Evolutionary conservation across 53 echinoderm and acorn worm genomes (phyloP), one percentile per base, ranked within the genome.

Genomic region (Paelopatides confundens): DNA sequence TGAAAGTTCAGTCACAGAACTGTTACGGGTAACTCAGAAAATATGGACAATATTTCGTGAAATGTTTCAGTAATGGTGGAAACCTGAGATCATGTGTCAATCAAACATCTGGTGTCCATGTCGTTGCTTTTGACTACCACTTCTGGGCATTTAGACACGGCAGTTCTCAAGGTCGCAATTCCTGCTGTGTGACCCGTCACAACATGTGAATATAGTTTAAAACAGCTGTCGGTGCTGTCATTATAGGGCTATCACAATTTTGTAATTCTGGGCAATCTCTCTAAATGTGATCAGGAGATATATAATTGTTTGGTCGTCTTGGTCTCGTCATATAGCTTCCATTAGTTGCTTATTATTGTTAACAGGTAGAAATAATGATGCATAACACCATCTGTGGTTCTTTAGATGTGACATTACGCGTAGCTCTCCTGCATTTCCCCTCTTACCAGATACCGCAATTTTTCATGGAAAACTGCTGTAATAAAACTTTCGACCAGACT

Each of bases 131-230:
- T 12, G 9, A 48, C 77, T 18, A 37, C 40, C 36, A 67, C 63
- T 46, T 87, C 64, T 77, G 77, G 87, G 32, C 87, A 76, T 49
- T 35, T 67, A 2, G 43, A 17, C 1, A 68, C 46, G 24, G 68
- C 87, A 46, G 11, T 47, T 46, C 24, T 76, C 12, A 82, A 29
- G 1, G 12, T 17, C 9, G 31, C 29, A 15, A 29, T 34, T 15
- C 92, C 86, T 33, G 21, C 82, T 79, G 53, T 86, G 35, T 63
- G 89, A 82, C 86, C 89, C 87, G 32, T 87, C 30, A 74, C 65
- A 48, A 67, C 85, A 87, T 90, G 93, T 87, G 49, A 11, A 26
- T 28, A 83, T 86, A 86, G 93, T 90, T 93, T 87, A 81, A 83
- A 54, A 5, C 2, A 0, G 54, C 54, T 21, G 54, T 17, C 17